Percentiles rank a stretch among this genome's conserved stretches.
phyloP scores from a whole-genome alignment of 2,113 vertebrate genomes.

The Glareola pratincola region DNA sequence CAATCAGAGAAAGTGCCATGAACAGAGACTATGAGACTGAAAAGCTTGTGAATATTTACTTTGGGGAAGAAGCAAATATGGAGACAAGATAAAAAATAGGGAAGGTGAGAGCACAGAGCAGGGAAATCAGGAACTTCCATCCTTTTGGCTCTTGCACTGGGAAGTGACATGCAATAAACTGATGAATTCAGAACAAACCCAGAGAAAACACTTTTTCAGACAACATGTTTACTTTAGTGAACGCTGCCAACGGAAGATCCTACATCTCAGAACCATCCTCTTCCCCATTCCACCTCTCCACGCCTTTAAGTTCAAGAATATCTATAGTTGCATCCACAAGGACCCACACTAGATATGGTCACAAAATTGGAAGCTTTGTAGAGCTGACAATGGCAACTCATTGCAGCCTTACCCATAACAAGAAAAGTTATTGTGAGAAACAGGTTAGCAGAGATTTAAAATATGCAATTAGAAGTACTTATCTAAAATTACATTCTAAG shows the following conservation, averaged over 20 bases:
- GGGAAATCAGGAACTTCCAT: background rate
- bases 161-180: accelerated
- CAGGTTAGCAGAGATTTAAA: background rate
- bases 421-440: background rate
- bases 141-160: background rate
- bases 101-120: background rate
- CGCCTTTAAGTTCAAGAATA: background rate
- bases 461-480: background rate
- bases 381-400: background rate
- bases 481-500: constrained; percentile 3
- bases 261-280: background rate
- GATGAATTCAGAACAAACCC: background rate
- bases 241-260: background rate
- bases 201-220: background rate
- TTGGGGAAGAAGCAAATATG: background rate
- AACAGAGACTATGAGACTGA: background rate
- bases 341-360: background rate
- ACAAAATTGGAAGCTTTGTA: background rate
- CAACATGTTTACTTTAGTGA: background rate
- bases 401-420: background rate
- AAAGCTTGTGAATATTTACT: background rate
- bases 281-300: accelerated
- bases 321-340: background rate
- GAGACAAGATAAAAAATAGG: background rate
- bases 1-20: background rate